Conservation (phyloP, 2,888 invertebrate species). For the Ditula angustiorana region DNA sequence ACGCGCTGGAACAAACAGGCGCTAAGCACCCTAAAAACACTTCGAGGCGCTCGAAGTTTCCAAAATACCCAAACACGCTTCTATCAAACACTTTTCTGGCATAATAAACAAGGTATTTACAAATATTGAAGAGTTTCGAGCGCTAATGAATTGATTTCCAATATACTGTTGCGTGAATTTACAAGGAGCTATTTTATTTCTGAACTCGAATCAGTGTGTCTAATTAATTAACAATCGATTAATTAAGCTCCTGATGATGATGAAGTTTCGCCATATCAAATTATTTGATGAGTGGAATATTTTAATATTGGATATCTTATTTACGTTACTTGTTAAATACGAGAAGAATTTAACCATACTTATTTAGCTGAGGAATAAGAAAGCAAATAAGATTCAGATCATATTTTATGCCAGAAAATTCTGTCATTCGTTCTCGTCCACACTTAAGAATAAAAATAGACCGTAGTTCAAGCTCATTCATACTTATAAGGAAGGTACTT, state of each 20-base stretch:
- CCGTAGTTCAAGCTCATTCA: slow-evolving; percentile 19
- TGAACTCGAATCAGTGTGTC: neutral
- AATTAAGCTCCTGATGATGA: neutral
- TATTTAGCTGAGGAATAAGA: neutral
- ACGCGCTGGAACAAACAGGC: slow-evolving; percentile 93
- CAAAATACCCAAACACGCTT: slow-evolving; percentile 42
- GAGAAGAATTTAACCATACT: slow-evolving; percentile 36
- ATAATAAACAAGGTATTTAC: slow-evolving; percentile 24
- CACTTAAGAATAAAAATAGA: slow-evolving; percentile 6
- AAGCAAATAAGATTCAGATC: neutral
- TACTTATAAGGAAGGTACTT: slow-evolving; percentile 79
- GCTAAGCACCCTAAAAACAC: slow-evolving; percentile 82
- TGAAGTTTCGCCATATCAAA: neutral
- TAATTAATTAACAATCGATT: neutral
- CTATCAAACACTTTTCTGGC: slow-evolving; percentile 42
- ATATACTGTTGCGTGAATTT: slow-evolving; percentile 1
- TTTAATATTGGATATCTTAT: neutral
- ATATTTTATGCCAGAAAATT: slow-evolving; percentile 42
- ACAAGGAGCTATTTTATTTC: neutral
- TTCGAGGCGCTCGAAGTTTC: slow-evolving; percentile 68
- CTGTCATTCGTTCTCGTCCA: slow-evolving; percentile 32
- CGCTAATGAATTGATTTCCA: slow-evolving; percentile 3
- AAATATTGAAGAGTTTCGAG: slow-evolving; percentile 16
- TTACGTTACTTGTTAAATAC: neutral
- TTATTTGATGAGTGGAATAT: neutral